phyloP scores from a whole-genome alignment of 2,888 invertebrate species.

The Thecocarcelia acutangulata region DNA sequence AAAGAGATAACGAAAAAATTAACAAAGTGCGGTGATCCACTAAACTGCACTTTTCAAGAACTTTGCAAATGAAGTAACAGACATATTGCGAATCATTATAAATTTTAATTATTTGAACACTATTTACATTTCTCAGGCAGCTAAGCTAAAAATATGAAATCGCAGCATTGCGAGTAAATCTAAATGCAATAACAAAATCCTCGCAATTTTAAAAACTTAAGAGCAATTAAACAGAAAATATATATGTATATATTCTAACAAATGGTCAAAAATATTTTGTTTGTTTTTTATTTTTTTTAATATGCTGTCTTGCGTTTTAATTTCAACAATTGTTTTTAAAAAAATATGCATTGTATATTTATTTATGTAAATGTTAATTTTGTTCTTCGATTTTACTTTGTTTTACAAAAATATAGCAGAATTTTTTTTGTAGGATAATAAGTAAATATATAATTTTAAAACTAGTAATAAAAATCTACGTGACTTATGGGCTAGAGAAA shows the following conservation, averaged over 20 bases:
- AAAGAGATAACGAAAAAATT: no score
- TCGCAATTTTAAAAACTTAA: neutral
- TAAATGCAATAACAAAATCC: slow-evolving; percentile 14
- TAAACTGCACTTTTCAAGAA: no score
- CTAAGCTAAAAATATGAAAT: neutral
- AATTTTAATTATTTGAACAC: slow-evolving; percentile 31
- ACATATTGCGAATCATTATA: neutral
- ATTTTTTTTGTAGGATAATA: slow-evolving; percentile 16
- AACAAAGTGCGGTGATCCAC: no score
- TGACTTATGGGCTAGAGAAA: slow-evolving; percentile 5
- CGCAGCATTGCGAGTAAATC: slow-evolving; percentile 17
- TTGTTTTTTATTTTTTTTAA: slow-evolving; percentile 25
- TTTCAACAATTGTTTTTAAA: slow-evolving; percentile 28
- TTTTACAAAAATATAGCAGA: slow-evolving; percentile 40
- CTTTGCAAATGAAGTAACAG: no score
- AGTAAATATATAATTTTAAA: neutral
- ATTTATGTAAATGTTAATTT: slow-evolving; percentile 14
- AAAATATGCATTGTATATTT: neutral
- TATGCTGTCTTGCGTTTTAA: slow-evolving; percentile 63
- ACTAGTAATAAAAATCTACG: slow-evolving; percentile 32
- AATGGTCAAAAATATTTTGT: slow-evolving; percentile 29
- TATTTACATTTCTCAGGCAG: slow-evolving; percentile 2
- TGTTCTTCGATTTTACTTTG: slow-evolving; percentile 48
- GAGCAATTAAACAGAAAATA: slow-evolving; percentile 27
- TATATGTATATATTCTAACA: neutral